A percentile compares a stretch with the other conserved stretches of the same genome.
phyloP scores from a whole-genome alignment of 2,888 invertebrate genomes.

The Nemotelus nigrinus region DNA sequence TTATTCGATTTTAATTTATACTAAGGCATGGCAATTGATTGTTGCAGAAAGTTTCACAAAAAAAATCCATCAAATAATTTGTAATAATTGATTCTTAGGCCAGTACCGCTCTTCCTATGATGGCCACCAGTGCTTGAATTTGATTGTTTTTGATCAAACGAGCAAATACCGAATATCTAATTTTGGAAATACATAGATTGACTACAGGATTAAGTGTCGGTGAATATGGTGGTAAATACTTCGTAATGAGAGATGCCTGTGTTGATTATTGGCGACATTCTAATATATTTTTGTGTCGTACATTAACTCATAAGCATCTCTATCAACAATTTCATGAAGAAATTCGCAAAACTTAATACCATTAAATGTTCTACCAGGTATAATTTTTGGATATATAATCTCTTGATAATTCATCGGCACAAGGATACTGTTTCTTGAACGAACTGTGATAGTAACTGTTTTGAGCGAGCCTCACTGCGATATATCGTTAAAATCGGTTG shows the following conservation, averaged over 20 bases:
- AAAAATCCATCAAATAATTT: background rate
- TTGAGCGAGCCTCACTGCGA: slow-evolving; percentile 17
- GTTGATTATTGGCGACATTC: background rate
- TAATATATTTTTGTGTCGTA: background rate
- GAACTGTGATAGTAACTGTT: background rate
- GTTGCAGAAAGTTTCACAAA: background rate
- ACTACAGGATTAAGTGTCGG: background rate
- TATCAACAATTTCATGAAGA: background rate
- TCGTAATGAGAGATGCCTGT: background rate
- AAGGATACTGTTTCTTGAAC: background rate
- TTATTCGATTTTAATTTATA: too few species aligned
- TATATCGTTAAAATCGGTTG: slow-evolving; percentile 30
- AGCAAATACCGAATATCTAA: background rate
- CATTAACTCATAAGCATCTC: background rate
- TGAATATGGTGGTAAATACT: background rate
- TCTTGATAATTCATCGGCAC: background rate
- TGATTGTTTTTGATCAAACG: background rate
- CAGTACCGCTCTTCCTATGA: background rate
- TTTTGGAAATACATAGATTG: background rate
- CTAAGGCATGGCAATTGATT: background rate
- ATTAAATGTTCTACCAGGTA: background rate
- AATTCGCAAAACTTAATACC: background rate
- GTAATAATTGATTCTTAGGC: background rate
- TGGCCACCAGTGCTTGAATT: background rate
- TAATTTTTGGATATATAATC: background rate